These are phyloP conservation scores for Zaprionus lachaisei DNA, from an alignment of 1,140 invertebrate genomes.

Conservation along the genomic window DNA sequence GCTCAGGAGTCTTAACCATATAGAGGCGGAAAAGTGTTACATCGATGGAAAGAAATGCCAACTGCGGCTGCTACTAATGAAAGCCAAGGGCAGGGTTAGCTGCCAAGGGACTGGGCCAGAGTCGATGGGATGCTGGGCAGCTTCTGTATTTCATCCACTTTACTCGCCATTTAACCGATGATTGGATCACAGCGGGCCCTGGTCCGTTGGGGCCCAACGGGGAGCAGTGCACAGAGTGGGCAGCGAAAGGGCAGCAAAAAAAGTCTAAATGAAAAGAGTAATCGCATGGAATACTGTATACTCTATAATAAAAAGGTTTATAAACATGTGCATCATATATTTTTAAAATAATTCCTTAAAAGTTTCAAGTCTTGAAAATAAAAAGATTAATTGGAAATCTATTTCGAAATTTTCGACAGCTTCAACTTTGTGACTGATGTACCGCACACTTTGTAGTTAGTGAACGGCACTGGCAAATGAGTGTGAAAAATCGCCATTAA, in stretches of 20 bases:
- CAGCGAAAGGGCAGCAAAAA: slow-evolving; percentile 33
- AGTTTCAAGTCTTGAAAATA: no score
- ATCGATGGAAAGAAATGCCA: slow-evolving; percentile 59
- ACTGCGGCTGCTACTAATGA: slow-evolving; percentile 68
- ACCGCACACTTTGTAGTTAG: slow-evolving; percentile 19
- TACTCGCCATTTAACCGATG: slow-evolving; percentile 79
- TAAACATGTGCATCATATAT: not conserved
- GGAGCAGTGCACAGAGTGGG: slow-evolving; percentile 35
- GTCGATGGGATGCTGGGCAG: not conserved
- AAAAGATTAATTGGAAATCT: no score
- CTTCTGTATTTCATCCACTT: slow-evolving; percentile 44
- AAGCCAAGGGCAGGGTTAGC: slow-evolving; percentile 40
- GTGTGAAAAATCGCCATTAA: slow-evolving; percentile 77
- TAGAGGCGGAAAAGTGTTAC: slow-evolving; percentile 58
- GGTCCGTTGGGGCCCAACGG: slow-evolving; percentile 24
- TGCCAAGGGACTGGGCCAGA: not conserved
- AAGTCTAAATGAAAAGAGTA: slow-evolving; percentile 28
- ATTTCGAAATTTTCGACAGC: not conserved
- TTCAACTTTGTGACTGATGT: not conserved
- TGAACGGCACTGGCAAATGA: slow-evolving; percentile 54
- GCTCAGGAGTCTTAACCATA: slow-evolving; percentile 29
- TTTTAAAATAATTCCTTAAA: not conserved
- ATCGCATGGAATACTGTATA: not conserved
- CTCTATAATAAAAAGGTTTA: slow-evolving; percentile 3
- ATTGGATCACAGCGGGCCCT: slow-evolving; percentile 69